Evolutionary conservation across 1,140 invertebrate species (phyloP).

Genomic region (Ridgeia piscesae): DNA sequence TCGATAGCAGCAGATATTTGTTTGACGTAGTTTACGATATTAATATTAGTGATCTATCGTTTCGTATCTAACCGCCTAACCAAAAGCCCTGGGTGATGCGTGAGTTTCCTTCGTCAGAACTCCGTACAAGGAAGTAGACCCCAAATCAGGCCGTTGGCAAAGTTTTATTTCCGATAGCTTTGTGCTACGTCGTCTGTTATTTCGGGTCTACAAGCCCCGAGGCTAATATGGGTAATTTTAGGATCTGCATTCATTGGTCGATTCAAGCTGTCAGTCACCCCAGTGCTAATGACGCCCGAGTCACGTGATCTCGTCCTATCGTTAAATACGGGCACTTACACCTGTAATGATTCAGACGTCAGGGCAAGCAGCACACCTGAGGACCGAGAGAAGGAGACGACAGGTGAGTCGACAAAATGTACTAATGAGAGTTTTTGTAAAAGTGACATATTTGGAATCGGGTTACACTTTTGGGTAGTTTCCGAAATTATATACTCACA

Average conservation of each 20-base stretch:
- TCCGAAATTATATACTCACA: too few relatives aligned
- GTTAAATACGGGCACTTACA: neutral
- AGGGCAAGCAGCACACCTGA: neutral
- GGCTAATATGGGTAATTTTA: neutral
- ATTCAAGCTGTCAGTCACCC: neutral
- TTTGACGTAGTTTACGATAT: neutral
- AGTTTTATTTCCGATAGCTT: neutral
- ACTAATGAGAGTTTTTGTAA: too few relatives aligned
- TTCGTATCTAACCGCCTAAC: neutral
- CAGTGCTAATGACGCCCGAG: neutral
- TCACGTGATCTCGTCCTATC: neutral
- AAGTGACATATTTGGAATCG: too few relatives aligned
- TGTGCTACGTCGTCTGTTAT: neutral
- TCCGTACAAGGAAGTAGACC: neutral
- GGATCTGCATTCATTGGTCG: neutral
- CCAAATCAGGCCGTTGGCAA: neutral
- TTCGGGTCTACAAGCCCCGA: neutral
- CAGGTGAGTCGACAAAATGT: neutral
- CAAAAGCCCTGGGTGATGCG: neutral
- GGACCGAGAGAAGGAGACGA: neutral
- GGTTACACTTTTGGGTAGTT: too few relatives aligned
- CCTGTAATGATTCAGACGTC: neutral
- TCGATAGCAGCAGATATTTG: neutral
- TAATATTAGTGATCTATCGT: neutral
- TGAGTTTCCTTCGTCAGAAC: neutral